Percentiles rank a stretch among this genome's conserved stretches.
Evolutionary conservation across 2,888 invertebrate species (phyloP).

Genomic region (Sarcophaga rosellei): DNA sequence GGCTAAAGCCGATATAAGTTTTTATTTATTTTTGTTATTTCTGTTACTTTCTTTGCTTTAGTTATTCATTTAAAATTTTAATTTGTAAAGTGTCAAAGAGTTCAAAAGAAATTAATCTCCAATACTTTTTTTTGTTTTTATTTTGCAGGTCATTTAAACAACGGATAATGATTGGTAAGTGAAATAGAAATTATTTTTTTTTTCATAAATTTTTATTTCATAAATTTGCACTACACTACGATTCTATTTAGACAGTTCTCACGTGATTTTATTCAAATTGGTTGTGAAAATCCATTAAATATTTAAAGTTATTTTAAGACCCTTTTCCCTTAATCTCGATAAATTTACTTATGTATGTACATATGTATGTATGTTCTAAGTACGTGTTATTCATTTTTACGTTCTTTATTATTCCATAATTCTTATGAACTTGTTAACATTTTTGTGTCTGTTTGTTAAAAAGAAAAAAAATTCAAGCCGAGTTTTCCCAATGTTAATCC

Average conservation of each 20-base stretch:
- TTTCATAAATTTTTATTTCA: background rate
- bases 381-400: background rate
- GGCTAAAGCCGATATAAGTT: background rate
- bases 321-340: background rate
- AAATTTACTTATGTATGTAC: background rate
- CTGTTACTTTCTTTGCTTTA: background rate
- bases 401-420: slow-evolving; percentile 57
- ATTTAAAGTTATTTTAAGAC: no score
- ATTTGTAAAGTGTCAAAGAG: background rate
- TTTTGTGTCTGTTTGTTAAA: slow-evolving; percentile 52
- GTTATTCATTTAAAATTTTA: background rate
- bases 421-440: slow-evolving; percentile 67
- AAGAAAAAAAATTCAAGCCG: slow-evolving; percentile 38
- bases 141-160: background rate
- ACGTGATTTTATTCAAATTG: no score
- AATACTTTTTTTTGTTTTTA: background rate
- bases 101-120: background rate
- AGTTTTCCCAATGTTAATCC: slow-evolving; percentile 30
- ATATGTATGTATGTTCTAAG: background rate
- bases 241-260: no score
- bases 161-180: background rate
- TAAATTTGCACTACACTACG: no score
- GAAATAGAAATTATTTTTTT: background rate
- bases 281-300: no score
- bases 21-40: background rate